Percentiles rank a stretch among this genome's conserved stretches.
Conservation (phyloP, 2,888 invertebrate genomes). For the Chloroclysta siterata region DNA sequence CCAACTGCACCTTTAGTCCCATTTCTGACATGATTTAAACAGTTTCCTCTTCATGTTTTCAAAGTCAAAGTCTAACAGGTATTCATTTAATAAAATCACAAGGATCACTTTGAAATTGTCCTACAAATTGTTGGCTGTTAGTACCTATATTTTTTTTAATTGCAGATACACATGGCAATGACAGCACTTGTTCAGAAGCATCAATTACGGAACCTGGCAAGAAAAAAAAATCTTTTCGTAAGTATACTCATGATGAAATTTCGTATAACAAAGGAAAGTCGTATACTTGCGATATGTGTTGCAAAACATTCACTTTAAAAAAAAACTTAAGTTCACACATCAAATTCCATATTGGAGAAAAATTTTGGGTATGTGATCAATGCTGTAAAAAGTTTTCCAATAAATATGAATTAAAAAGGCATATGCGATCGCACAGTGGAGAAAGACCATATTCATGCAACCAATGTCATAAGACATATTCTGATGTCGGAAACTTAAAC, state of each 20-base stretch:
- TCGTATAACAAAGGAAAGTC: neutral
- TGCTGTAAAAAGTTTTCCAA: constrained; percentile 3
- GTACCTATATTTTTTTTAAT: neutral
- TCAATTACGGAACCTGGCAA: neutral
- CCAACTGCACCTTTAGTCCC: too few relatives aligned
- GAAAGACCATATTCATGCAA: constrained; percentile 1
- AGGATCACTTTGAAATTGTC: too few relatives aligned
- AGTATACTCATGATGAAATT: neutral
- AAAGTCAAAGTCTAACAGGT: too few relatives aligned
- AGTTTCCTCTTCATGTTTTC: too few relatives aligned
- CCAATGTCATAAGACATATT: constrained; percentile 8
- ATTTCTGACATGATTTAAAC: too few relatives aligned
- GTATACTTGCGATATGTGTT: constrained; percentile 4
- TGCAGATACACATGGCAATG: neutral
- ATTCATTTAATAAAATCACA: too few relatives aligned
- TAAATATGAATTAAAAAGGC: neutral
- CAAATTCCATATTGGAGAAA: neutral
- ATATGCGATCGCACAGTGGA: constrained; percentile 2
- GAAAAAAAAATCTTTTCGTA: neutral
- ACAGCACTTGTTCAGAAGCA: neutral
- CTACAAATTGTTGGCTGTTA: neutral
- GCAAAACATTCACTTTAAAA: constrained; percentile 1
- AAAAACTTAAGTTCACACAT: constrained; percentile 2
- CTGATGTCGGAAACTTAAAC: neutral
- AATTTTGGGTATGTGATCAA: neutral